A percentile compares a stretch with the other conserved stretches of the same genome.
These are phyloP conservation scores for Astropecten irregularis DNA, from an alignment of 53 echinoderm and acorn worm species.

Conservation along the genomic window DNA sequence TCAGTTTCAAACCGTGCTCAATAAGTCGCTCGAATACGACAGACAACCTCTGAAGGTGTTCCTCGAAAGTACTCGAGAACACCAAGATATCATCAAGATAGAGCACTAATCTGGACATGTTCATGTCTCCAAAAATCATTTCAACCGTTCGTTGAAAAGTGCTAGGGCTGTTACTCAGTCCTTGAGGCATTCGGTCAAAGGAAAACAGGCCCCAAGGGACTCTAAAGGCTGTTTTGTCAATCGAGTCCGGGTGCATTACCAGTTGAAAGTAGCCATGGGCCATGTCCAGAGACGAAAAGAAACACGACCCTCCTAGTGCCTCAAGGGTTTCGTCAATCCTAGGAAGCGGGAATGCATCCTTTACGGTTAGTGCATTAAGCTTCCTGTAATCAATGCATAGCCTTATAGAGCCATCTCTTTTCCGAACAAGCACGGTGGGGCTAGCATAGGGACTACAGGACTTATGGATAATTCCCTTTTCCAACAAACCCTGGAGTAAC, in stretches of 20 bases:
- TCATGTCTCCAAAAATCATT: constrained; percentile 53
- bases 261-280: constrained; percentile 61
- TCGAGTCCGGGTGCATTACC: constrained; percentile 37
- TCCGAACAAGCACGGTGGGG: constrained; percentile 45
- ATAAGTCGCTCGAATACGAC: constrained; percentile 49
- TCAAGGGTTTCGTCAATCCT: constrained; percentile 49
- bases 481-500: constrained; percentile 41
- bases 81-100: constrained; percentile 61
- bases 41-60: constrained; percentile 35
- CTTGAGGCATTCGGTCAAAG: constrained; percentile 47
- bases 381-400: constrained; percentile 62
- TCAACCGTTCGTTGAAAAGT: constrained; percentile 42
- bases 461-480: constrained; percentile 37
- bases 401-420: constrained; percentile 47
- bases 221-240: constrained; percentile 55
- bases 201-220: constrained; percentile 62
- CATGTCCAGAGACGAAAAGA: constrained; percentile 48
- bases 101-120: constrained; percentile 28
- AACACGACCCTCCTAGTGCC: constrained; percentile 49
- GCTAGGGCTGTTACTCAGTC: constrained; percentile 53
- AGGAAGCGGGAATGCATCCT: constrained; percentile 56
- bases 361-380: constrained; percentile 22
- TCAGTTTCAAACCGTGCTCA: constrained; percentile 31
- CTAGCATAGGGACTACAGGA: constrained; percentile 60
- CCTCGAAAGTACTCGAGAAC: constrained; percentile 40